These are phyloP conservation scores for Spilosoma lubricipeda DNA, from an alignment of 2,888 invertebrate genomes.

Conservation along the genomic window DNA sequence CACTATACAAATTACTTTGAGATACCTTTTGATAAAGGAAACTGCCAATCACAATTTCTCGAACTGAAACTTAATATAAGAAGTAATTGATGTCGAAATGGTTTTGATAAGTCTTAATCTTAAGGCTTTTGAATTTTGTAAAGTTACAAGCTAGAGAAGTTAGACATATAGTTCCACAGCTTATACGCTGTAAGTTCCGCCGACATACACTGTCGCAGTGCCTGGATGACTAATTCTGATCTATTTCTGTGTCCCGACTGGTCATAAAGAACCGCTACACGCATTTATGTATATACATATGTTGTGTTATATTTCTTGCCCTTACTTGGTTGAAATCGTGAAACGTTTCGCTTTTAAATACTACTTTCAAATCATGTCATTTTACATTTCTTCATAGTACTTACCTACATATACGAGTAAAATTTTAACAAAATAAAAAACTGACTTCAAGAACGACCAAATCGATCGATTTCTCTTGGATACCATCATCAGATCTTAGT, in stretches of 20 bases:
- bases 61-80: background rate
- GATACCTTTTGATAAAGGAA: background rate
- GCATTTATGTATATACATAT: constrained; percentile 30
- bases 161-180: constrained; percentile 27
- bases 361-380: background rate
- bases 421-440: too few species aligned
- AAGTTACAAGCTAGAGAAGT: background rate
- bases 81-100: background rate
- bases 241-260: constrained; percentile 65
- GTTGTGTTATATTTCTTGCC: constrained; percentile 41
- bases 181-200: constrained; percentile 39
- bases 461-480: too few species aligned
- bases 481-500: too few species aligned
- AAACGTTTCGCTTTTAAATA: background rate
- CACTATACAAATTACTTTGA: background rate
- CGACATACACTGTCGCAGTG: constrained; percentile 29
- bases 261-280: constrained; percentile 38
- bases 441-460: too few species aligned
- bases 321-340: constrained; percentile 34
- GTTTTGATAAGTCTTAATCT: too few species aligned
- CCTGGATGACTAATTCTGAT: constrained; percentile 67
- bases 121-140: too few species aligned
- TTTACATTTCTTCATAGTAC: too few species aligned
- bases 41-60: background rate
- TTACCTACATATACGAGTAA: too few species aligned